A percentile compares a stretch with the other conserved stretches of the same genome.
phyloP scores from a whole-genome alignment of 2,888 invertebrate genomes.

The Schizaphis graminum region DNA sequence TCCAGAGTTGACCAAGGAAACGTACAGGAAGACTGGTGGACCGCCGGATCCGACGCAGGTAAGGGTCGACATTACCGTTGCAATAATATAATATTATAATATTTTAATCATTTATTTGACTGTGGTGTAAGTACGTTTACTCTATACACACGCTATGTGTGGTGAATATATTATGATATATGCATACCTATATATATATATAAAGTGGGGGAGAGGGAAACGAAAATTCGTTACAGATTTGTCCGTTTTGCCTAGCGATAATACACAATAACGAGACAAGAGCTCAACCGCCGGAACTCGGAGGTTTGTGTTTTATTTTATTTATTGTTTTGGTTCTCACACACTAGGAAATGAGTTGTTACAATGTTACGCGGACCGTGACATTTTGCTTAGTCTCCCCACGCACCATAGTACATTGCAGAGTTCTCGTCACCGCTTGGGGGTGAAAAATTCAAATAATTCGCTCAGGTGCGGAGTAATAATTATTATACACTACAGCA shows the following conservation, averaged over 20 bases:
- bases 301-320: constrained; percentile 42
- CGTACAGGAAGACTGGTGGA: constrained; percentile 55
- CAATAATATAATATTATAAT: not conserved
- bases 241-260: constrained; percentile 31
- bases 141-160: not conserved
- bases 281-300: constrained; percentile 62
- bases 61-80: not conserved
- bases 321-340: constrained; percentile 59
- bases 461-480: constrained; percentile 62
- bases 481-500: not conserved
- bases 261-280: constrained; percentile 21
- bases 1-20: constrained; percentile 53
- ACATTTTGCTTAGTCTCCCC: constrained; percentile 35
- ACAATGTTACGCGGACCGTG: constrained; percentile 48
- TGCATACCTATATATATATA: not conserved
- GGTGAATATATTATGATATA: not conserved
- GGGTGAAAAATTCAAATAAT: constrained; percentile 56
- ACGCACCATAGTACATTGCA: not conserved
- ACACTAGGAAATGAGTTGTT: constrained; percentile 64
- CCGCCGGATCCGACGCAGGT: constrained; percentile 60
- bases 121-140: not conserved
- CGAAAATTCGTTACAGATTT: constrained; percentile 65
- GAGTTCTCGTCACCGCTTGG: not conserved
- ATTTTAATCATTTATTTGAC: not conserved
- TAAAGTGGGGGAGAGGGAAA: constrained; percentile 7